Percentiles rank a stretch among this genome's conserved stretches.
Conservation (phyloP, 2,113 vertebrate genomes). For the Gopherus flavomarginatus region DNA sequence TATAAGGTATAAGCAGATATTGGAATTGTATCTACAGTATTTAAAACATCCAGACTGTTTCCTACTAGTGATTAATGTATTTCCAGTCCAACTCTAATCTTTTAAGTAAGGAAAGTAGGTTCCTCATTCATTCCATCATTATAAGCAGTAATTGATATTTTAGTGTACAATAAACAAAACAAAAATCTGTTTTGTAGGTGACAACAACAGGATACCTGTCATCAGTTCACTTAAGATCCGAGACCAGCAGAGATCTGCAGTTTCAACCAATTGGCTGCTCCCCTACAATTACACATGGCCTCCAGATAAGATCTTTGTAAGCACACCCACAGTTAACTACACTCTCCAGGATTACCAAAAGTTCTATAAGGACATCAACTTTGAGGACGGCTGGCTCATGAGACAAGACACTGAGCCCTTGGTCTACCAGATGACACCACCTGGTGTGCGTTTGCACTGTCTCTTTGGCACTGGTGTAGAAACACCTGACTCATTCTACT, state of each 20-base stretch:
- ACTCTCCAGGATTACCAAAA: constrained; percentile 86
- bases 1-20: background rate
- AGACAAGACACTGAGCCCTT: constrained; percentile 89
- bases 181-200: constrained; percentile 80
- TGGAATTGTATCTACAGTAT: background rate
- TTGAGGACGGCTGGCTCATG: constrained; percentile 93
- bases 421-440: constrained; percentile 80
- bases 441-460: constrained; percentile 90
- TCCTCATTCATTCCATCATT: background rate
- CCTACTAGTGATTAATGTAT: background rate
- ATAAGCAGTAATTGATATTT: background rate
- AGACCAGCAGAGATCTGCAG: constrained; percentile 91
- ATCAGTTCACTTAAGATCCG: constrained; percentile 94
- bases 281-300: constrained; percentile 92
- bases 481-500: constrained; percentile 87
- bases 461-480: constrained; percentile 88
- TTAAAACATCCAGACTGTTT: background rate
- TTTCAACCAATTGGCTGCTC: constrained; percentile 93
- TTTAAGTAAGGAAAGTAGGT: background rate
- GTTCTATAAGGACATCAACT: constrained; percentile 90
- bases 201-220: constrained; percentile 94
- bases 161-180: background rate
- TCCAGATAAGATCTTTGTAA: constrained; percentile 86
- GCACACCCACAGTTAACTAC: constrained; percentile 90
- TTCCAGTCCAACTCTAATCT: background rate